phyloP scores from a whole-genome alignment of 2,888 invertebrate species.

The Carcina quercana region DNA sequence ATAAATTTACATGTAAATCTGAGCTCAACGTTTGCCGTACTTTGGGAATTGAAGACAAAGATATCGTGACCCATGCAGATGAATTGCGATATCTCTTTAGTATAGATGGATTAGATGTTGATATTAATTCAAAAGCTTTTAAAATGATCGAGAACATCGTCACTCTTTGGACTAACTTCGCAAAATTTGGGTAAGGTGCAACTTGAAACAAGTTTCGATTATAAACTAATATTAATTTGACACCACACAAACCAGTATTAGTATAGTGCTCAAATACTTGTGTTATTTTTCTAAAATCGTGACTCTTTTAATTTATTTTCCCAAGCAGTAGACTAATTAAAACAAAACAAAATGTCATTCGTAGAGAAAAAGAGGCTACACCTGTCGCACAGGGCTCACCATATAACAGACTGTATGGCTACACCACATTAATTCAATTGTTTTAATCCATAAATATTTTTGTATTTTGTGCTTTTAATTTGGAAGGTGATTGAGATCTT shows the following conservation, averaged over 20 bases:
- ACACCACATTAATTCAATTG: too few species aligned
- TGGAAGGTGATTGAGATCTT: too few species aligned
- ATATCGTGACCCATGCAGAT: constrained; percentile 32
- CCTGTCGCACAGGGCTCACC: too few species aligned
- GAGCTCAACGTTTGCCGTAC: constrained; percentile 32
- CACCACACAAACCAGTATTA: too few species aligned
- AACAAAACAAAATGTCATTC: constrained; percentile 28
- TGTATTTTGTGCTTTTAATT: too few species aligned
- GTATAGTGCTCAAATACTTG: too few species aligned
- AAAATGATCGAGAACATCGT: constrained; percentile 26
- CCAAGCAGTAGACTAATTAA: constrained; percentile 24
- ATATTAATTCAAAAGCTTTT: constrained; percentile 20
- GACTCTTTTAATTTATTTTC: constrained; percentile 18
- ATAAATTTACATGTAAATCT: constrained; percentile 40
- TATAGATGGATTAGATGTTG: constrained; percentile 6
- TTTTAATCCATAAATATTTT: too few species aligned
- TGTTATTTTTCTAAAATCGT: too few species aligned
- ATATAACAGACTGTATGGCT: too few species aligned
- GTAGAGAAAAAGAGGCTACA: too few species aligned
- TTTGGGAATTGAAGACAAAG: constrained; percentile 19
- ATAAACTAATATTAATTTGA: too few species aligned
- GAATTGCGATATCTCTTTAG: constrained; percentile 39
- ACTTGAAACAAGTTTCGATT: too few species aligned
- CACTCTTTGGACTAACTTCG: constrained; percentile 35
- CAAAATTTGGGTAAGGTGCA: constrained; percentile 37